Percentiles rank a stretch among this genome's conserved stretches.
phyloP scores from a whole-genome alignment of 2,113 vertebrate species.

The Erinaceus europaeus region DNA sequence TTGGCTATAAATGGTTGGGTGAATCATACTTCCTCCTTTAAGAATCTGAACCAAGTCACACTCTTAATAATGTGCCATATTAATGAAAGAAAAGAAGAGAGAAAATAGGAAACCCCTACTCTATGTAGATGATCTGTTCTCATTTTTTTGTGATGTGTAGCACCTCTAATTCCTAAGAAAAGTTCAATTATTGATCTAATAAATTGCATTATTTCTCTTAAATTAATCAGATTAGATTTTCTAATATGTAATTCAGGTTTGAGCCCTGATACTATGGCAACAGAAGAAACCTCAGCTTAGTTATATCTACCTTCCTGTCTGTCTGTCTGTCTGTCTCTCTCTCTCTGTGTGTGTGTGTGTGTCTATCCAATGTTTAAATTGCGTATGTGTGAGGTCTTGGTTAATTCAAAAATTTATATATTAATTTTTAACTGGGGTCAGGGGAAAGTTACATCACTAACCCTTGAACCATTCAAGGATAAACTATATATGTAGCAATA shows the following conservation, averaged over 20 bases:
- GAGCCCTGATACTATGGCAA: too few relatives aligned
- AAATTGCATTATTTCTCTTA: constrained; percentile 3
- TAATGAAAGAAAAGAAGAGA: background rate
- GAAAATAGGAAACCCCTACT: background rate
- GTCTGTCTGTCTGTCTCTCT: too few relatives aligned
- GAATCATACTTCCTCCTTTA: background rate
- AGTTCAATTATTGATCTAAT: background rate
- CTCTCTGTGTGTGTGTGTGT: too few relatives aligned
- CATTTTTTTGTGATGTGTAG: background rate
- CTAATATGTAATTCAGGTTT: background rate
- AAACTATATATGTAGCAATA: background rate
- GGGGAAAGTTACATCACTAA: background rate
- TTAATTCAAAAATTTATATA: background rate
- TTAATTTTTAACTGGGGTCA: background rate
- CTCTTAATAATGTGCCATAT: background rate
- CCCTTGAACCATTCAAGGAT: background rate
- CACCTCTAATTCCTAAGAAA: background rate
- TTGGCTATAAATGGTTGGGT: background rate
- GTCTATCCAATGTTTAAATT: too few relatives aligned
- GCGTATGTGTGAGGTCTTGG: too few relatives aligned
- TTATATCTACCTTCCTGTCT: too few relatives aligned
- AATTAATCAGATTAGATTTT: background rate
- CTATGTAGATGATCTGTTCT: background rate
- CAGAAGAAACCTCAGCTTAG: too few relatives aligned
- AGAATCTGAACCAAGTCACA: background rate